Percentiles rank a stretch among this genome's conserved stretches.
phyloP scores from a whole-genome alignment of 1,140 invertebrate genomes.

The Drepana arcuata region DNA sequence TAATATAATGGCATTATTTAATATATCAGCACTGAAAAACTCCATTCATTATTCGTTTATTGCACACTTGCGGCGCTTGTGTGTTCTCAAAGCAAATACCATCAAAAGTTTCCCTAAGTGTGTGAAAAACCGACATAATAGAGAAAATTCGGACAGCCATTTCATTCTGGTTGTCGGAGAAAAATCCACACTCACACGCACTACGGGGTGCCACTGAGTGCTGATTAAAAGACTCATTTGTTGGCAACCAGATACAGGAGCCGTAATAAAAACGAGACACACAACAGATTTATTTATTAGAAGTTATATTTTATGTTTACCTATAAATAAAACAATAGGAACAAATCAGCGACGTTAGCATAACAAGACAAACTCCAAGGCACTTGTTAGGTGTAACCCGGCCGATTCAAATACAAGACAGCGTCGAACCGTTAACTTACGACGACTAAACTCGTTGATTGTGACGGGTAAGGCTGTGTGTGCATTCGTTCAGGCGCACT shows the following conservation, averaged over 20 bases:
- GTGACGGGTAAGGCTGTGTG: slow-evolving; percentile 6
- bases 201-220: slow-evolving; percentile 38
- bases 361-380: slow-evolving; percentile 23
- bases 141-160: too few species aligned
- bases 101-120: too few species aligned
- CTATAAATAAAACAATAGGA: slow-evolving; percentile 20
- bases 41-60: too few species aligned
- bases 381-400: slow-evolving; percentile 24
- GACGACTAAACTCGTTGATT: slow-evolving; percentile 11
- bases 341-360: slow-evolving; percentile 27
- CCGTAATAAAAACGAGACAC: too few species aligned
- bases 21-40: too few species aligned
- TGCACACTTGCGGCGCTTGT: too few species aligned
- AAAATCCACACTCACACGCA: slow-evolving; percentile 26
- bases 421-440: slow-evolving; percentile 5
- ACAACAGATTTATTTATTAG: too few species aligned
- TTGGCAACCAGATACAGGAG: slow-evolving; percentile 30
- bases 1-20: too few species aligned
- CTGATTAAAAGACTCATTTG: slow-evolving; percentile 53
- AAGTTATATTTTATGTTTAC: too few species aligned
- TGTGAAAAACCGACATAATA: too few species aligned
- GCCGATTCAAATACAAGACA: slow-evolving; percentile 11
- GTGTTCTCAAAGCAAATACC: too few species aligned
- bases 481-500: slow-evolving; percentile 31
- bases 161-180: too few species aligned